Evolutionary conservation across 2,113 vertebrate genomes (phyloP).

Genomic region (Camarhynchus parvulus): DNA sequence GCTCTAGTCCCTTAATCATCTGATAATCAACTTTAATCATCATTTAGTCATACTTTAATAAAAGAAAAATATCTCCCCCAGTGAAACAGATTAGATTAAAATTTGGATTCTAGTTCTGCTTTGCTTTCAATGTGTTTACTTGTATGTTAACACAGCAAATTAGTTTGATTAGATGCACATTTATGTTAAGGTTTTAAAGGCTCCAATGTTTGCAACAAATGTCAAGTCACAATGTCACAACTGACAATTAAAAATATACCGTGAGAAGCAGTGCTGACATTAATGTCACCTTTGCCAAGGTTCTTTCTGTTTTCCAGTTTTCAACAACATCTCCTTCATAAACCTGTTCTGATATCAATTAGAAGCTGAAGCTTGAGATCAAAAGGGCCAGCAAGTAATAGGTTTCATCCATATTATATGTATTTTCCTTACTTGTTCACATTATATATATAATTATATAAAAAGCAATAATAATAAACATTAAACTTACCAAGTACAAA

Average conservation of each 20-base stretch:
- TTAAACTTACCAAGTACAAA: background rate
- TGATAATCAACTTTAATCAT: background rate
- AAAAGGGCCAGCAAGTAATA: background rate
- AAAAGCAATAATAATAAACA: background rate
- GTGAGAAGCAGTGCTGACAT: background rate
- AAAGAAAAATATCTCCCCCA: background rate
- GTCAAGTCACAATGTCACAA: background rate
- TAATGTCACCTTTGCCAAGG: background rate
- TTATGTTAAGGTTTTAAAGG: background rate
- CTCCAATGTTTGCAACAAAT: background rate
- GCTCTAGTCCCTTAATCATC: background rate
- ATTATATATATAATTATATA: background rate
- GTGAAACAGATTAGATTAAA: background rate
- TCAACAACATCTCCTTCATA: background rate
- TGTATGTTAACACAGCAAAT: background rate
- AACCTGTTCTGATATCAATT: background rate
- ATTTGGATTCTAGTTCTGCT: background rate
- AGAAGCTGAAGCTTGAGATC: background rate
- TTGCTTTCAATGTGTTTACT: background rate
- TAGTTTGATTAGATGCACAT: background rate
- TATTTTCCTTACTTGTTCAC: background rate
- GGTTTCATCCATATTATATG: background rate
- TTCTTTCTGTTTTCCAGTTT: background rate
- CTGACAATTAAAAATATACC: background rate
- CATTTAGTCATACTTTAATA: background rate